Conservation (phyloP, 2,113 vertebrate species). For the Athene noctua region DNA sequence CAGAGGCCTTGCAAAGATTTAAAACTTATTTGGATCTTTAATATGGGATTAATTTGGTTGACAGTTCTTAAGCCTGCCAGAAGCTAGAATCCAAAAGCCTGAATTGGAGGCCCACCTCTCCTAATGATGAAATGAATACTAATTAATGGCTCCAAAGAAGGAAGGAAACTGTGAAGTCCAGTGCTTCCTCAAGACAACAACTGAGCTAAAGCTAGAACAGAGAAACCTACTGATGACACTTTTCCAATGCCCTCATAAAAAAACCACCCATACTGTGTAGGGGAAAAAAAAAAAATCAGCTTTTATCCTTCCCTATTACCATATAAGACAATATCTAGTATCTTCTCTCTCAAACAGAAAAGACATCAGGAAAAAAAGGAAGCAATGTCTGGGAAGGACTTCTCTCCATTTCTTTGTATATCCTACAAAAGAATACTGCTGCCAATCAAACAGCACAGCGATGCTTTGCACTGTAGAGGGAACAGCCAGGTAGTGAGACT, state of each 20-base stretch:
- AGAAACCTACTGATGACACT: not conserved
- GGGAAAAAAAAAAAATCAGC: not conserved
- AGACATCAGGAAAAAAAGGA: not conserved
- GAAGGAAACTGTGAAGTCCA: not conserved
- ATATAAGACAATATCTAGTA: not conserved
- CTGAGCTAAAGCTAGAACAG: not conserved
- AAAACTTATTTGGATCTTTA: not conserved
- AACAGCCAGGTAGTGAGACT: not conserved
- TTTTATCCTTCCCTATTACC: not conserved
- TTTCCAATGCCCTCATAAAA: not conserved
- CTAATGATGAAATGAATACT: not conserved
- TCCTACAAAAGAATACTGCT: not conserved
- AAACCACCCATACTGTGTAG: rapidly evolving
- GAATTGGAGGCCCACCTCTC: not conserved
- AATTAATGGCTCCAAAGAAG: not conserved
- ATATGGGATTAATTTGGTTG: not conserved
- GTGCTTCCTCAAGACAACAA: not conserved
- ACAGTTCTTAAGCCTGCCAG: not conserved
- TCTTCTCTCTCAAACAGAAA: not conserved
- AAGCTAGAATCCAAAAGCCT: not conserved
- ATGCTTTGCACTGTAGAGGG: rapidly evolving
- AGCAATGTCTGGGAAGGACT: not conserved
- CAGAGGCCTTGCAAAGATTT: not conserved
- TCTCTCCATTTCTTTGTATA: not conserved
- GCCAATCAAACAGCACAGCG: rapidly evolving